Base-by-base conservation (phyloP, 2,113 vertebrate species). In the Montifringilla adamsi region DNA sequence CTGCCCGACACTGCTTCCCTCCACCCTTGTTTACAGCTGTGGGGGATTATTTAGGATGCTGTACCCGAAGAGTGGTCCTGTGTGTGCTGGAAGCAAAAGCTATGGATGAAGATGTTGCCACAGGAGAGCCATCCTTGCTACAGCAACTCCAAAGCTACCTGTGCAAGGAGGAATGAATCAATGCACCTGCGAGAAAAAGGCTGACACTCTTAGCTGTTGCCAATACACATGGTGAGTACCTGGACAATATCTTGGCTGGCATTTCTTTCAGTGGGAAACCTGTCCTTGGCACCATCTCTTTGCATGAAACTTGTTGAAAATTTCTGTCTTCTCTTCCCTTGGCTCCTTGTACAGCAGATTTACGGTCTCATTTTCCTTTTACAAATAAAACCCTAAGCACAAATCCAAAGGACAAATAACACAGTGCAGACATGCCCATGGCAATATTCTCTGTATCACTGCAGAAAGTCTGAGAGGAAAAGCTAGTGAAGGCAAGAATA, bases 341-440 rank as follows among this genome's bases (percentile, higher is more conserved):
- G 89, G 81, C 84, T 94, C 70, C 83, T 92, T 89, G 50, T 41
- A 68, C 66, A 68, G 62, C 62, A 94, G 84, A 95, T 89, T 96
- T 95, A 94, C 73, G 55, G 62, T 79, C 84, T 84, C 41, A 67
- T 91, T 95, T 93, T 79, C 43, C 49, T 95, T 95, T 89, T 87
- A 89, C 84, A 94, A 94, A 95, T 87, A 95, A 96, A 95, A 84
- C 31, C 50, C 53, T 22, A 76, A 93, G 81, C 33, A 43, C 87
- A 91, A 94, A 95, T 91, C 89, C 84, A 59, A 91, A 93, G 84
- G 67, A 93, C 89, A 92, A 95, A 89, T 94, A 95, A 91, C 19
- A 1, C 37, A 76, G 78, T 79, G 63, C 87, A 95, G 91, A 85
- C 70, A 23, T 79, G 91, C 89, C 81, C 6, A 3, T 37, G 72